These are phyloP conservation scores for Harpagus bidentatus DNA, from an alignment of 2,113 vertebrate species.

Conservation along the genomic window DNA sequence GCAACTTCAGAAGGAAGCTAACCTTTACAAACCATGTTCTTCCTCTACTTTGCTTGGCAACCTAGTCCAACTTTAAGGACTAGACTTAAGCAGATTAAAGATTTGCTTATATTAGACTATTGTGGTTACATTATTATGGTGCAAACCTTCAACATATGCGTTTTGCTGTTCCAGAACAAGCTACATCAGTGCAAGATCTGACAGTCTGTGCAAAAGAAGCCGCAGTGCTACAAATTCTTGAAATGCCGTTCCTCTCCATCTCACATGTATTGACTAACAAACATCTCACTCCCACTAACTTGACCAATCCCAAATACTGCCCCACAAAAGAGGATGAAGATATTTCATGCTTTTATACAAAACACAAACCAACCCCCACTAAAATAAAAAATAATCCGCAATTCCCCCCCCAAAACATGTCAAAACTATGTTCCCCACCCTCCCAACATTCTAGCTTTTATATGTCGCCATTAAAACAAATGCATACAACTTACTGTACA, in stretches of 20 bases:
- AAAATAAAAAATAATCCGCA: background rate
- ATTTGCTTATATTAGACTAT: background rate
- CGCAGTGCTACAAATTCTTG: background rate
- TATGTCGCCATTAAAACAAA: background rate
- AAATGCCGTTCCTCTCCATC: background rate
- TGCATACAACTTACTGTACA: conserved; percentile 35
- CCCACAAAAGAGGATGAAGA: background rate
- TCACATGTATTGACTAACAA: background rate
- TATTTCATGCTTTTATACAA: background rate
- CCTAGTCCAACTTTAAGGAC: background rate
- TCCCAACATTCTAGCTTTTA: background rate
- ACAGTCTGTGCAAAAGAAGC: conserved; percentile 12
- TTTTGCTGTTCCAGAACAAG: background rate
- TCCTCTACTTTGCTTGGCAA: background rate
- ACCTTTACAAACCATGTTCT: background rate
- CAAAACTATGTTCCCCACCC: background rate
- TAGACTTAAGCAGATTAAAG: background rate
- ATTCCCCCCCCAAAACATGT: background rate
- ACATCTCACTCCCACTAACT: background rate
- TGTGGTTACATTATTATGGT: background rate
- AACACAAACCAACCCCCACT: background rate
- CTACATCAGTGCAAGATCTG: background rate
- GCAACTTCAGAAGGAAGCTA: background rate
- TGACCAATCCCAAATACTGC: background rate
- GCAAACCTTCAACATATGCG: background rate